Base-by-base conservation (phyloP, 2,113 vertebrate genomes). In the Nanorana parkeri region DNA sequence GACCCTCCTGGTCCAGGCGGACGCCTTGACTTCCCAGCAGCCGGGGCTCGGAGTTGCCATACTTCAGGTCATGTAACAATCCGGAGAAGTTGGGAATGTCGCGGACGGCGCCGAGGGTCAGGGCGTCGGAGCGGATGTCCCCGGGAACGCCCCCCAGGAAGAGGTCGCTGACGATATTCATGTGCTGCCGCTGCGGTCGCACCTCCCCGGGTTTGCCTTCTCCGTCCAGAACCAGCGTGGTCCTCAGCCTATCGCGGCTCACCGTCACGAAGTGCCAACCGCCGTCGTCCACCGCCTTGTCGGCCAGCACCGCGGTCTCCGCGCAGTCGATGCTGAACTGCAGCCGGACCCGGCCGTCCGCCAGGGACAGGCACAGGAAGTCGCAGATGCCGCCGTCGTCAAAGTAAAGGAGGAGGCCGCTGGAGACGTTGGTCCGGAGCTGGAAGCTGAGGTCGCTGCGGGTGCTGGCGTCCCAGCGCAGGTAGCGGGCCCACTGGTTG, bases 351-450 rank as follows among this genome's bases (percentile, higher is more conserved):
- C 91, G 94, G 26, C 97, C 97, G 10, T 94, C 92, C 3, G 91
- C 91, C 5, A 98, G 85, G 0, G 91, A 91, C 71, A 99, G 91
- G 26, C 96, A 96, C 68, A 99, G 93, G 84, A 98, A 99, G 90
- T 99, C 97, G 23, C 97, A 99, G 86, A 93, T 96, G 21, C 97
- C 97, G 0, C 96, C 96, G 0, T 99, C 97, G 11, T 99, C 97
- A 21, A 99, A 95, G 90, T 99, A 99, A 80, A 99, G 93, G 3
- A 99, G 87, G 73, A 99, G 93, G 84, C 95, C 97, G 3, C 95
- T 90, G 17, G 97, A 95, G 28, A 95, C 86, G 0, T 96, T 95
- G 61, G 97, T 99, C 91, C 98, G 98, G 91, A 99, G 93, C 87
- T 96, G 97, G 87, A 99, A 98, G 41, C 94, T 99, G 86, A 99